A percentile compares a stretch with the other conserved stretches of the same genome.
Conservation (phyloP, 2,888 invertebrate species). For the Ochropleura leucogaster region DNA sequence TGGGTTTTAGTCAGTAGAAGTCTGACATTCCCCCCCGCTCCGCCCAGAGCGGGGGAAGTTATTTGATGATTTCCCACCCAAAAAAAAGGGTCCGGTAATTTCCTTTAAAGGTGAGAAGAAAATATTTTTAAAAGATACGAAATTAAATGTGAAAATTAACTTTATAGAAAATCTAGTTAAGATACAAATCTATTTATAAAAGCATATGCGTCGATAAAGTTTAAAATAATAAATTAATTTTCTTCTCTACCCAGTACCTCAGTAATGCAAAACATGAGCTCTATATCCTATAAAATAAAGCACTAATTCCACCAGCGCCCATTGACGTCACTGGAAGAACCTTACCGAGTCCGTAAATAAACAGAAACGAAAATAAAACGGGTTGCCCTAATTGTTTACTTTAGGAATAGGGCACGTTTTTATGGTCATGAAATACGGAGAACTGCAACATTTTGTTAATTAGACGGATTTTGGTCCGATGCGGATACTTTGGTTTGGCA, state of each 20-base stretch:
- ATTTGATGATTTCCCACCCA: too few species aligned
- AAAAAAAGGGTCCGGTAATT: too few species aligned
- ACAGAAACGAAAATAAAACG: constrained; percentile 73
- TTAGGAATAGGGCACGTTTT: constrained; percentile 67
- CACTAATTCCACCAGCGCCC: constrained; percentile 51
- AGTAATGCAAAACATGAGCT: constrained; percentile 8
- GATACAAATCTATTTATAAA: constrained; percentile 23
- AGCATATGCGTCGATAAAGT: background rate
- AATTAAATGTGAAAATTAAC: background rate
- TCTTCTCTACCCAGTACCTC: constrained; percentile 1
- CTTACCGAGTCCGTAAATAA: constrained; percentile 71
- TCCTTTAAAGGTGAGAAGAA: too few species aligned
- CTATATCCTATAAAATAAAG: constrained; percentile 47
- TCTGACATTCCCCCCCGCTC: too few species aligned
- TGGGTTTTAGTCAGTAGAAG: too few species aligned
- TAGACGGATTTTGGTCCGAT: constrained; percentile 11
- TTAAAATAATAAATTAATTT: constrained; percentile 32
- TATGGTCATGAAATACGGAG: constrained; percentile 46
- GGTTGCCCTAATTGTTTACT: constrained; percentile 76
- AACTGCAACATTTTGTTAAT: constrained; percentile 49
- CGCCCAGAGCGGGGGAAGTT: too few species aligned
- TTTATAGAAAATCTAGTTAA: constrained; percentile 24
- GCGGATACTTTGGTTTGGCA: constrained; percentile 21
- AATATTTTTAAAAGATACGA: background rate
- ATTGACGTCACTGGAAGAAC: constrained; percentile 68